Percentiles rank a stretch among this genome's conserved stretches.
phyloP scores from a whole-genome alignment of 2,113 vertebrate species.

The Sylvia atricapilla region DNA sequence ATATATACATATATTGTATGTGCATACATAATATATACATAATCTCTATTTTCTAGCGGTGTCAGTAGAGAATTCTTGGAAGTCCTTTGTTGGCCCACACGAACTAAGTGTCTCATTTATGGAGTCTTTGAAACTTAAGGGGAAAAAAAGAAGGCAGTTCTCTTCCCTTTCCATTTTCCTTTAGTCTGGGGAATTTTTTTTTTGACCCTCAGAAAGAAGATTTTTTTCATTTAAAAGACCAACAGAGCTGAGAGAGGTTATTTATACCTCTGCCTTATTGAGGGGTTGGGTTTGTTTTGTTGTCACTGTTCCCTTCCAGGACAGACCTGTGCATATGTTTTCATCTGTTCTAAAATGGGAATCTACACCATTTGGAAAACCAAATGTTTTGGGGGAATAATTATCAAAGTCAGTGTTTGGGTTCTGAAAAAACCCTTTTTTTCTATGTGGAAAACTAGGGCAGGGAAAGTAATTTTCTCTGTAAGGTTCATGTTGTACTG shows the following conservation, averaged over 20 bases:
- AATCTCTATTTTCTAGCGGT: background rate
- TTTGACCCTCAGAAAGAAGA: background rate
- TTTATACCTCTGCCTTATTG: background rate
- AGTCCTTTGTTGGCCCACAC: background rate
- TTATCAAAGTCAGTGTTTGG: background rate
- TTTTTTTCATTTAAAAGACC: background rate
- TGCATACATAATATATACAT: background rate
- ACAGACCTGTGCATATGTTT: background rate
- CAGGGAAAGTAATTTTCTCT: background rate
- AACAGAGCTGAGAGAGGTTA: background rate
- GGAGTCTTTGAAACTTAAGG: background rate
- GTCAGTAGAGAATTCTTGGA: background rate
- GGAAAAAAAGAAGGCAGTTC: background rate
- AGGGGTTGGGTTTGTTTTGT: background rate
- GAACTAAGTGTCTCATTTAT: background rate
- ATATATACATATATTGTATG: background rate
- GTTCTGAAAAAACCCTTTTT: background rate
- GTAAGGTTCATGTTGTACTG: background rate
- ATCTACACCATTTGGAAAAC: background rate
- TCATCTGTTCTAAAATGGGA: background rate
- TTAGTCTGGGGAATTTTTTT: background rate
- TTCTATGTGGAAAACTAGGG: background rate
- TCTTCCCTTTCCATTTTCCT: background rate
- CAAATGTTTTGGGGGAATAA: background rate
- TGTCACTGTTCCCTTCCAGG: background rate